Percentiles rank a stretch among this genome's conserved stretches.
phyloP scores from a whole-genome alignment of 2,888 invertebrate species.

The Notodonta dromedarius region DNA sequence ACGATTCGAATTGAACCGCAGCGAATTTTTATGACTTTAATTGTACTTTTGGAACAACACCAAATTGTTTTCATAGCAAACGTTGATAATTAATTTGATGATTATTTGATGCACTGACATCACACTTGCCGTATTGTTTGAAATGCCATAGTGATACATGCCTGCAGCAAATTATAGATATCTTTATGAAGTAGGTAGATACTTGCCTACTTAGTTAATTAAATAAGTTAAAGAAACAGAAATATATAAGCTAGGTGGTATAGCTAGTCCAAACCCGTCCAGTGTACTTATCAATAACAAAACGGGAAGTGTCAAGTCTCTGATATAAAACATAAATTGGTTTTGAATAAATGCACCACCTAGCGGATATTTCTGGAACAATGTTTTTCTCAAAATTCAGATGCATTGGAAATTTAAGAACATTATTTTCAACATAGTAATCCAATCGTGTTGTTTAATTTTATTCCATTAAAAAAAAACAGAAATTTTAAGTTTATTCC shows the following conservation, averaged over 20 bases:
- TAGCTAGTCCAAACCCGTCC: too few species aligned
- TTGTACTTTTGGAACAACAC: conserved; percentile 33
- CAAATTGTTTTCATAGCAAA: conserved; percentile 28
- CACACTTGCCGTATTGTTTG: too few species aligned
- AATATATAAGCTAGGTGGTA: too few species aligned
- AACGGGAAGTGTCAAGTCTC: too few species aligned
- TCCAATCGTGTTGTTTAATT: too few species aligned
- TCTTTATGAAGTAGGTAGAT: too few species aligned
- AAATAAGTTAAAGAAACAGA: too few species aligned
- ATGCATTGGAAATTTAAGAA: too few species aligned
- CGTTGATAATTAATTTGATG: conserved; percentile 18
- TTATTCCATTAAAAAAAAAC: conserved; percentile 1
- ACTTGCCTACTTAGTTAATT: too few species aligned
- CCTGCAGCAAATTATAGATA: conserved; percentile 1
- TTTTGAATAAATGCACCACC: not conserved
- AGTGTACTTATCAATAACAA: too few species aligned
- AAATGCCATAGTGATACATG: conserved; percentile 5
- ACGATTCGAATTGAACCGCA: not conserved
- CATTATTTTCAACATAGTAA: too few species aligned
- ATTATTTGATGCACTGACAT: conserved; percentile 7
- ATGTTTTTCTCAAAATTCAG: not conserved
- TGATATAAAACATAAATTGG: too few species aligned
- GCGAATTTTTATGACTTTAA: conserved; percentile 18
- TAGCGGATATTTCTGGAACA: not conserved
- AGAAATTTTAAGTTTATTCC: not conserved